These are phyloP conservation scores for Chymomyza procnemis DNA, from an alignment of 2,888 invertebrate genomes.

Conservation along the genomic window DNA sequence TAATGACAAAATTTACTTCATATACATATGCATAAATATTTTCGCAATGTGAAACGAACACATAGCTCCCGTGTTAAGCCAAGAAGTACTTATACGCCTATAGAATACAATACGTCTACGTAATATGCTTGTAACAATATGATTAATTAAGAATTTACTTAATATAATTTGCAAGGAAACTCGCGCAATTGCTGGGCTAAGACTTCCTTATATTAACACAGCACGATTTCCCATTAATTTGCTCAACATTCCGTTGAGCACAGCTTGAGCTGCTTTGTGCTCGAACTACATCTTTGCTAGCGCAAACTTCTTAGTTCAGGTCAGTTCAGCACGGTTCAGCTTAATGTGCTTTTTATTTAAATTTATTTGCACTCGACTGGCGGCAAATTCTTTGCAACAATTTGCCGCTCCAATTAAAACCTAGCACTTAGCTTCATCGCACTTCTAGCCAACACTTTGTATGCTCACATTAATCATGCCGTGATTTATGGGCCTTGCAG, in stretches of 20 bases:
- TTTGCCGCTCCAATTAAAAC: constrained; percentile 68
- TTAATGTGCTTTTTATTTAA: constrained; percentile 5
- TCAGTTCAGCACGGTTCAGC: background rate
- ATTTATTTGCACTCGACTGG: constrained; percentile 44
- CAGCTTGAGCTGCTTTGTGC: background rate
- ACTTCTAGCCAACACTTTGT: background rate
- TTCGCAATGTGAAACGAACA: too few relatives aligned
- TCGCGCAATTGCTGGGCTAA: background rate
- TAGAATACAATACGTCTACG: constrained; percentile 33
- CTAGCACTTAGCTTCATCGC: background rate
- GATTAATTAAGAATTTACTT: constrained; percentile 21
- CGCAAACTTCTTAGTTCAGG: background rate
- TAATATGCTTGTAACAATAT: constrained; percentile 22
- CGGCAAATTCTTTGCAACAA: constrained; percentile 67
- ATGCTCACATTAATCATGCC: constrained; percentile 1
- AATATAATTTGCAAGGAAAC: background rate
- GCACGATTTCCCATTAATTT: background rate
- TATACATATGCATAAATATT: too few relatives aligned
- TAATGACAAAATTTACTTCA: too few relatives aligned
- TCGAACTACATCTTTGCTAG: background rate
- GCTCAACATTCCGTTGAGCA: background rate
- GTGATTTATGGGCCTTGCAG: constrained; percentile 5
- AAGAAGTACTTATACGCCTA: background rate
- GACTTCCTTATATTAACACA: background rate
- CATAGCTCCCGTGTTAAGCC: too few relatives aligned